A percentile compares a stretch with the other conserved stretches of the same genome.
Evolutionary conservation across 1,140 invertebrate genomes (phyloP).

Genomic region (Musca vetustissima): DNA sequence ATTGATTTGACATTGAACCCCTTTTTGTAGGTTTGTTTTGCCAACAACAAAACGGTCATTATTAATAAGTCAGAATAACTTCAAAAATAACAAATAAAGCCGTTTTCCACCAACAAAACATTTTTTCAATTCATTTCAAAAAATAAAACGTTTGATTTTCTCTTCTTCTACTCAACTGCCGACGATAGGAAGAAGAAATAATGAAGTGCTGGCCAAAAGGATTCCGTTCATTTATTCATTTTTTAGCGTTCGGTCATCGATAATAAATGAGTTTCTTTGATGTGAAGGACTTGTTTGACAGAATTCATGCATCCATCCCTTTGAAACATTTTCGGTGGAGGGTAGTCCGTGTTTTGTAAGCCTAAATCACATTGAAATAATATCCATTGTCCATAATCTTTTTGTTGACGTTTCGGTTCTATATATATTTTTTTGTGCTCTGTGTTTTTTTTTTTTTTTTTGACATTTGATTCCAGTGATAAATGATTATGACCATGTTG

Average conservation of each 20-base stretch:
- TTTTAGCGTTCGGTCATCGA: not conserved
- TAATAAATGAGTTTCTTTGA: slow-evolving; percentile 16
- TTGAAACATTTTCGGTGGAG: too few species aligned
- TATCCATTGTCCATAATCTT: not conserved
- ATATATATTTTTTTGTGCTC: too few species aligned
- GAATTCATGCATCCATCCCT: too few species aligned
- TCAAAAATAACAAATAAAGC: not conserved
- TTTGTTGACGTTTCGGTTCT: not conserved
- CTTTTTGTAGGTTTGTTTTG: not conserved
- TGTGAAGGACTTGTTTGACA: too few species aligned
- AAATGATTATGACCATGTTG: slow-evolving; percentile 2
- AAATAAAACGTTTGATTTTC: not conserved
- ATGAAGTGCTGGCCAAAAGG: too few species aligned
- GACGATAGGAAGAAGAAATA: too few species aligned
- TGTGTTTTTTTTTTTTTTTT: not conserved
- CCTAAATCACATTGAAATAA: slow-evolving; percentile 11
- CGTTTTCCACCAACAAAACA: not conserved
- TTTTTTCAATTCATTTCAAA: not conserved
- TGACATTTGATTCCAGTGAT: slow-evolving; percentile 13
- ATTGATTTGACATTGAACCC: slow-evolving; percentile 17
- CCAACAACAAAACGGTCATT: not conserved
- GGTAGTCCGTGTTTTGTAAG: not conserved
- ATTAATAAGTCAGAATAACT: slow-evolving; percentile 7
- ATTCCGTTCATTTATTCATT: not conserved
- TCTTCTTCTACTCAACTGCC: not conserved